These are phyloP conservation scores for Spilogale gracilis DNA, from an alignment of 2,113 vertebrate species.

Conservation along the genomic window DNA sequence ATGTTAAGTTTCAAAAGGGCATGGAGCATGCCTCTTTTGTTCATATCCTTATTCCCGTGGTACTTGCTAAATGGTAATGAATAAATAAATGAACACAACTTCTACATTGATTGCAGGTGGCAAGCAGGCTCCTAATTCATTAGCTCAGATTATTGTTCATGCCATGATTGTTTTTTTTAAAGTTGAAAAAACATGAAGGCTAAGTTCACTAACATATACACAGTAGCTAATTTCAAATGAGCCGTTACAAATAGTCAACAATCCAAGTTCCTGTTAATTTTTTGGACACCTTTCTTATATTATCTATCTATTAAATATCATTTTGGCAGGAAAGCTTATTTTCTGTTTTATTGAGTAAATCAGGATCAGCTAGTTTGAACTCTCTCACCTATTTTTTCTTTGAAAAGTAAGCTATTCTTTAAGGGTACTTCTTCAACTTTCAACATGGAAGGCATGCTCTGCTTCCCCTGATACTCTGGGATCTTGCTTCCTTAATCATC, in stretches of 20 bases:
- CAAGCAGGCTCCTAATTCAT: background rate
- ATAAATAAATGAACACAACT: background rate
- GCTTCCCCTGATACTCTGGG: background rate
- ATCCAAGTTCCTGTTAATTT: background rate
- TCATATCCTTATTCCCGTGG: slow-evolving; percentile 1
- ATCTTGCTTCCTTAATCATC: background rate
- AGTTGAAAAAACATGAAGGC: background rate
- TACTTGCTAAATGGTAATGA: background rate
- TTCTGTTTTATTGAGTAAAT: background rate
- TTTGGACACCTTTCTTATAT: background rate
- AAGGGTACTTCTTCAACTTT: background rate
- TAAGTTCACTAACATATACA: background rate
- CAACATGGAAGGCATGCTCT: background rate
- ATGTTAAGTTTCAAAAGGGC: background rate
- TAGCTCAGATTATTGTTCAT: background rate
- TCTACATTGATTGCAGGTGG: background rate
- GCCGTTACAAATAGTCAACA: background rate
- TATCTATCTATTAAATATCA: background rate
- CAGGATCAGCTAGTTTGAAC: background rate
- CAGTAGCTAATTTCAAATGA: background rate
- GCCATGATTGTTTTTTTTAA: slow-evolving; percentile 23
- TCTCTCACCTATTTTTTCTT: slow-evolving; percentile 45
- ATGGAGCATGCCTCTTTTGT: background rate
- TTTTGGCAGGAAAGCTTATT: background rate
- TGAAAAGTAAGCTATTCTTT: background rate